These are phyloP conservation scores for Anguilla anguilla DNA, from an alignment of 2,797 vertebrate species.

Conservation along the genomic window DNA sequence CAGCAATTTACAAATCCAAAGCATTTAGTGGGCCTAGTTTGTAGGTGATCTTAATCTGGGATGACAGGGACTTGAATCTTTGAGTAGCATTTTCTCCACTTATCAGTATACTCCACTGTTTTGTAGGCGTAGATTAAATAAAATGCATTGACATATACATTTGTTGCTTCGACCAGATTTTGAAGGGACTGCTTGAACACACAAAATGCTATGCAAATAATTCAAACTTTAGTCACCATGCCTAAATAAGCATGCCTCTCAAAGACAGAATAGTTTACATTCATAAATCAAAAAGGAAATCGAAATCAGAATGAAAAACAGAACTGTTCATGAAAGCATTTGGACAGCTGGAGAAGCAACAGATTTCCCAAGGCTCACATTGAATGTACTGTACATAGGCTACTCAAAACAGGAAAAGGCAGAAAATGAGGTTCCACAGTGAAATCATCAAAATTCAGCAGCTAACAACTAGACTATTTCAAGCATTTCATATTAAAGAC, in stretches of 20 bases:
- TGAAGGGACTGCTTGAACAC: too few relatives aligned
- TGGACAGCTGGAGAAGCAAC: too few relatives aligned
- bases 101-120: neutral
- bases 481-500: neutral
- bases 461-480: neutral
- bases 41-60: neutral
- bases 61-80: neutral
- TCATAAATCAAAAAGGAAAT: neutral
- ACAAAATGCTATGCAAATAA: neutral
- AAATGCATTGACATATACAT: too few relatives aligned
- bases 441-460: too few relatives aligned
- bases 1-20: neutral
- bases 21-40: neutral
- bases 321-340: too few relatives aligned
- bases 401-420: too few relatives aligned
- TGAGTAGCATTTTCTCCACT: neutral
- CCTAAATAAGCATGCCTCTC: neutral
- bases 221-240: neutral
- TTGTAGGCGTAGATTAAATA: too few relatives aligned
- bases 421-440: too few relatives aligned
- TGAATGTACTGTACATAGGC: too few relatives aligned
- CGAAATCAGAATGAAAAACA: neutral
- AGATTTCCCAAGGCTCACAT: too few relatives aligned
- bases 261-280: neutral
- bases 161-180: too few relatives aligned